These are phyloP conservation scores for Coptotermes formosanus DNA, from an alignment of 1,140 invertebrate species.

Conservation along the genomic window DNA sequence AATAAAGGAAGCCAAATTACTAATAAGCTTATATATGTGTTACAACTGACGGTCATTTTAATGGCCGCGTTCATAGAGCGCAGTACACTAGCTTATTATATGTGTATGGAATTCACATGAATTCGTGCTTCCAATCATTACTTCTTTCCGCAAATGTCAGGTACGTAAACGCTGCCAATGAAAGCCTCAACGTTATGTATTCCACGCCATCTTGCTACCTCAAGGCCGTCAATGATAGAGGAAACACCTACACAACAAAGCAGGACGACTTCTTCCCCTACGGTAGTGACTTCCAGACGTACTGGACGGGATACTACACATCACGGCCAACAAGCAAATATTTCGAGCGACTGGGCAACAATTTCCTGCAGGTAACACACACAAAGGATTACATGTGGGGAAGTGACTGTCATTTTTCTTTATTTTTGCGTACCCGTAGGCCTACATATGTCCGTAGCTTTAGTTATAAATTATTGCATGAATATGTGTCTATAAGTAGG, in stretches of 20 bases:
- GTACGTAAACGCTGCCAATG: constrained; percentile 54
- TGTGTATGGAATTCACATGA: too few relatives aligned
- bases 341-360: constrained; percentile 49
- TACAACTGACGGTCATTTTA: too few relatives aligned
- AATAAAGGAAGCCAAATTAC: too few relatives aligned
- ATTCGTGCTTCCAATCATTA: not conserved
- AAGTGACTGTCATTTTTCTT: too few relatives aligned
- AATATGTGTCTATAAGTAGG: too few relatives aligned
- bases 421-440: too few relatives aligned
- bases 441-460: too few relatives aligned
- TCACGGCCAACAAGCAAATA: constrained; percentile 54
- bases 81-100: too few relatives aligned
- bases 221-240: constrained; percentile 50
- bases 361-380: constrained; percentile 46
- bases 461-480: too few relatives aligned
- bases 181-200: constrained; percentile 55
- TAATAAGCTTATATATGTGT: too few relatives aligned
- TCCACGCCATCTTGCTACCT: constrained; percentile 67
- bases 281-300: constrained; percentile 55
- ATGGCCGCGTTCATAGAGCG: too few relatives aligned
- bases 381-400: too few relatives aligned
- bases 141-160: constrained; percentile 42
- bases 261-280: constrained; percentile 65
- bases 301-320: constrained; percentile 71
- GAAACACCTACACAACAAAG: constrained; percentile 49